These are phyloP conservation scores for Celastrina argiolus DNA, from an alignment of 2,888 invertebrate species.

Conservation along the genomic window DNA sequence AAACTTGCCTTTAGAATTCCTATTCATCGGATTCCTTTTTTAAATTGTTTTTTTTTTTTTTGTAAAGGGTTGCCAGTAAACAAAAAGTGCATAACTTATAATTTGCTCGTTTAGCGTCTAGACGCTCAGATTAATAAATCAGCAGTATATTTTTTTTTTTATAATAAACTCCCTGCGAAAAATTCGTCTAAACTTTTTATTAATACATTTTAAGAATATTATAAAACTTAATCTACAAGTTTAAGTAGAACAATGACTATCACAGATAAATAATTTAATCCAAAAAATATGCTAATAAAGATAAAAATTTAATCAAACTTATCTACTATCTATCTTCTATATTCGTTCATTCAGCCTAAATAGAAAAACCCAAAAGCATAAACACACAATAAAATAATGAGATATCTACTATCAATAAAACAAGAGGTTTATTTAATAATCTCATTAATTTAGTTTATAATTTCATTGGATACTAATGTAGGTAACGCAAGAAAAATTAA, in stretches of 20 bases:
- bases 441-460: too few species aligned
- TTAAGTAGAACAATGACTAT: neutral
- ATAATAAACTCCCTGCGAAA: too few species aligned
- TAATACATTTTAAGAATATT: too few species aligned
- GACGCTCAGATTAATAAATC: too few species aligned
- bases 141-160: too few species aligned
- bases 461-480: too few species aligned
- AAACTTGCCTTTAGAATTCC: conserved; percentile 39
- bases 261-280: neutral
- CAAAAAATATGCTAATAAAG: neutral
- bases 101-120: neutral
- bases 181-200: too few species aligned
- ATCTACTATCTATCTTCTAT: too few species aligned
- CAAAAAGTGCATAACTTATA: neutral
- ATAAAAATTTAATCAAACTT: neutral
- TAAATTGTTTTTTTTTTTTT: conserved; percentile 24
- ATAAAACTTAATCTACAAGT: neutral
- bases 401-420: too few species aligned
- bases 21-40: conserved; percentile 40
- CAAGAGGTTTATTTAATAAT: too few species aligned
- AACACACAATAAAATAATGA: neutral
- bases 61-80: neutral
- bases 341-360: too few species aligned
- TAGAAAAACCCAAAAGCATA: neutral
- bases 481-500: too few species aligned